Evolutionary conservation across 2,888 invertebrate species (phyloP), one percentile per base, ranked within the genome.

Genomic region (Pediacus dermestoides): DNA sequence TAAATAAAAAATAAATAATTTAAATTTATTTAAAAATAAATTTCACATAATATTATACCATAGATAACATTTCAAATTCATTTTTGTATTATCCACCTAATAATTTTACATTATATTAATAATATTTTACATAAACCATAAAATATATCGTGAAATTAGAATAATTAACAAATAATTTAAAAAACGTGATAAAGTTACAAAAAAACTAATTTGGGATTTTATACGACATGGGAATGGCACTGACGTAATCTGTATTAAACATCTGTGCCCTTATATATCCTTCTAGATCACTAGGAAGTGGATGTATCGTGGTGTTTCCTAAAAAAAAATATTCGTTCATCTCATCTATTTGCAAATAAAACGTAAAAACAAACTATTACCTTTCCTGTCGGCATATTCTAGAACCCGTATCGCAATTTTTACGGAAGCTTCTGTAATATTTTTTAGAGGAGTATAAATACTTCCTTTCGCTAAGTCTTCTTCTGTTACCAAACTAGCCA

Each of bases 401-500:
- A 88, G 82, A 38, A 95, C 70, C 61, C 78, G 78, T 22, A 78
- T 76, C 12, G 94, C 96, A 57, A 99, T 94, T 63, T 81, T 79
- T 35, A 92, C 71, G 1, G 96, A 96, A 62, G 92, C 89, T 44
- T 85, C 76, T 55, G 87, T 81, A 52, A 97, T 93, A 44, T 79
- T 74, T 23, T 77, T 73, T 8, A 97, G 75, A 0, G 94, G 92
- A 11, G 97, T 97, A 70, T 96, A 99, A 35, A 99, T 75, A 49
- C 92, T 82, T 40, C 96, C 96, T 36, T 76, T 78, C 1, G 77
- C 79, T 57, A 97, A 72, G 70, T 95, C 87, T 1, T 78, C 77
- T 31, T 89, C 80, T 0, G 83, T 78, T 4, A 95, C 95, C 32
- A 90, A 73, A 2, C 82, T 78, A 1, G 95, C 82, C 37, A 97